Conservation (phyloP, 2,797 vertebrate genomes). For the Poeciliopsis turneri region DNA sequence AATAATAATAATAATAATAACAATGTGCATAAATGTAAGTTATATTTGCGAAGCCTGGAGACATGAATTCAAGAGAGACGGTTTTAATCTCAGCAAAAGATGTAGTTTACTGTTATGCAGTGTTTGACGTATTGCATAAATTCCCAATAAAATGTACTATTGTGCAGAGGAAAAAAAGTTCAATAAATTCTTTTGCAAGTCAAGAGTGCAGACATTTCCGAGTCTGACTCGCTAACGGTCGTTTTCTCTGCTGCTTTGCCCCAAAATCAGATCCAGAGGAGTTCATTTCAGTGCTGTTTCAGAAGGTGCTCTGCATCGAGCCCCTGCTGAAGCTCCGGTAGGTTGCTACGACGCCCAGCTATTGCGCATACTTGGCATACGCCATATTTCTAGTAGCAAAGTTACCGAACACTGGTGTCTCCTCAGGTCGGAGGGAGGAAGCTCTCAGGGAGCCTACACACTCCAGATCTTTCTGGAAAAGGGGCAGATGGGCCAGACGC, state of each 20-base stretch:
- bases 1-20: neutral
- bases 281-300: constrained; percentile 82
- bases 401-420: neutral
- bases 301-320: constrained; percentile 79
- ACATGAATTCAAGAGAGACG: neutral
- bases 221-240: neutral
- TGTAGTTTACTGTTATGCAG: neutral
- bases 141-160: neutral
- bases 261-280: constrained; percentile 82
- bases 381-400: neutral
- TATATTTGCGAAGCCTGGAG: neutral
- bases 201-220: neutral
- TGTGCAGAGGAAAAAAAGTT: too few species aligned
- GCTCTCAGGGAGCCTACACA: constrained; percentile 78
- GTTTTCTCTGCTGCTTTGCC: constrained; percentile 1
- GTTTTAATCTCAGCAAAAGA: neutral
- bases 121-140: neutral
- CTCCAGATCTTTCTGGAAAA: constrained; percentile 86
- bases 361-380: neutral
- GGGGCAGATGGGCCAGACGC: constrained; percentile 73
- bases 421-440: constrained; percentile 72
- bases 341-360: neutral
- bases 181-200: neutral
- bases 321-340: constrained; percentile 85
- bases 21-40: neutral